A percentile compares a stretch with the other conserved stretches of the same genome.
These are phyloP conservation scores for Leucoraja ocellata DNA, from an alignment of 2,797 vertebrate genomes.

Conservation along the genomic window DNA sequence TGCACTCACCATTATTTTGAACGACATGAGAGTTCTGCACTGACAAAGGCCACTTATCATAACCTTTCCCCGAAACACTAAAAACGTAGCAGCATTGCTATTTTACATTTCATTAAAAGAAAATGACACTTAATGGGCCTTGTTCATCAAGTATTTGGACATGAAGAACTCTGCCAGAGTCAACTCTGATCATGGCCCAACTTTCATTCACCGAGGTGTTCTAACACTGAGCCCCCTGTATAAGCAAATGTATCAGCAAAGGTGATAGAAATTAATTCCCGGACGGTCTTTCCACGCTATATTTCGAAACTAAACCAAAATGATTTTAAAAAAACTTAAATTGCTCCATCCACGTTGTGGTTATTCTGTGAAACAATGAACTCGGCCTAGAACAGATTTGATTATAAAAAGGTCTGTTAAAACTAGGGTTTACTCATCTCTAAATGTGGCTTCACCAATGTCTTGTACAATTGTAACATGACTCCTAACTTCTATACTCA, in stretches of 20 bases:
- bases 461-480: too few relatives aligned
- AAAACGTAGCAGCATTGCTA: neutral
- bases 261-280: neutral
- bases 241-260: neutral
- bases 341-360: too few relatives aligned
- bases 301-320: too few relatives aligned
- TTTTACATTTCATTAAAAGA: neutral
- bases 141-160: neutral
- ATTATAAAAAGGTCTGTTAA: too few relatives aligned
- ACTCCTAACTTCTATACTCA: too few relatives aligned
- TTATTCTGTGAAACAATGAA: too few relatives aligned
- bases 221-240: neutral
- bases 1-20: slow-evolving; percentile 8
- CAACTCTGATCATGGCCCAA: neutral
- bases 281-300: too few relatives aligned
- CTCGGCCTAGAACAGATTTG: too few relatives aligned
- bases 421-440: too few relatives aligned
- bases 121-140: slow-evolving; percentile 13
- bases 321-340: too few relatives aligned
- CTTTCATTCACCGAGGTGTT: neutral
- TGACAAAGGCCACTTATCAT: slow-evolving; percentile 3
- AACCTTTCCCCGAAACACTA: neutral
- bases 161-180: slow-evolving; percentile 13
- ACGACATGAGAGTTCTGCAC: neutral
- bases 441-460: too few relatives aligned